Conservation (phyloP, 1,140 invertebrate genomes). For the Diachasma alloeum region DNA sequence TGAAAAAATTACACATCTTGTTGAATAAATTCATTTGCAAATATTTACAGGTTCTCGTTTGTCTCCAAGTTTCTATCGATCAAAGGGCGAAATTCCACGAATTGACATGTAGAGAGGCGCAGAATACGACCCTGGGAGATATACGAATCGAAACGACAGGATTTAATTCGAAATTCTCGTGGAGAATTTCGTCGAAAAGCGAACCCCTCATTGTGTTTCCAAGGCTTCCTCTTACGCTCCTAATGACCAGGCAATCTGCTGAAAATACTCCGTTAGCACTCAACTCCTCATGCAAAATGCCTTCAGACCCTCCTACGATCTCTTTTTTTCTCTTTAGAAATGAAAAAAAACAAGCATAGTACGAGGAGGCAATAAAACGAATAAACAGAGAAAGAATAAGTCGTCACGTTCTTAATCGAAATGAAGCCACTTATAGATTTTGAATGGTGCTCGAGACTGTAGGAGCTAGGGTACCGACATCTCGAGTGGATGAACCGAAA, state of each 20-base stretch:
- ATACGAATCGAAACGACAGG: background rate
- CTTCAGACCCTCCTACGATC: background rate
- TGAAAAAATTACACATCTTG: background rate
- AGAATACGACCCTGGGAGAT: background rate
- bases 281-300: too few species aligned
- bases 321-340: background rate
- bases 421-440: conserved; percentile 17
- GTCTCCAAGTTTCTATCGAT: background rate
- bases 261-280: background rate
- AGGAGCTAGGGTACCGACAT: background rate
- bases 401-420: conserved; percentile 10
- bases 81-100: background rate
- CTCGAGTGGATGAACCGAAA: background rate
- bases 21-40: background rate
- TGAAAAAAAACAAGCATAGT: background rate
- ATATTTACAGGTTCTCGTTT: background rate
- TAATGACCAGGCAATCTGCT: background rate
- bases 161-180: background rate
- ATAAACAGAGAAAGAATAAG: background rate
- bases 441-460: background rate
- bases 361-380: background rate
- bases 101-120: background rate
- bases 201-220: background rate
- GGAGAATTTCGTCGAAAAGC: background rate
- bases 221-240: background rate